Conservation (phyloP, 2,888 invertebrate genomes). For the Epiblema foenella region DNA sequence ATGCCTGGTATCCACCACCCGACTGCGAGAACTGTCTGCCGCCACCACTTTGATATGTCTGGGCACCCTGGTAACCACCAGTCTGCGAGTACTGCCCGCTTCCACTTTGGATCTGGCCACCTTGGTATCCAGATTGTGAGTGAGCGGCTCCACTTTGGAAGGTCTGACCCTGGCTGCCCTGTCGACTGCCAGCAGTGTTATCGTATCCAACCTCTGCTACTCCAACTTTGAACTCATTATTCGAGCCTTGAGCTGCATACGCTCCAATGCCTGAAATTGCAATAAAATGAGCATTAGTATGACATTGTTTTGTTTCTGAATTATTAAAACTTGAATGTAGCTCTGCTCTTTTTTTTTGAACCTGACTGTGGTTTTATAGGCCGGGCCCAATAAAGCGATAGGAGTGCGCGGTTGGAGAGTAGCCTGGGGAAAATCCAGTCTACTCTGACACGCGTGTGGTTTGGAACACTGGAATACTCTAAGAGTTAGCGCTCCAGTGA, state of each 20-base stretch:
- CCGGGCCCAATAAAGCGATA: too few relatives aligned
- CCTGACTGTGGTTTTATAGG: too few relatives aligned
- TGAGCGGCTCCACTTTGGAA: too few relatives aligned
- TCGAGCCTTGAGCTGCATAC: conserved; percentile 70
- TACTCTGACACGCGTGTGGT: too few relatives aligned
- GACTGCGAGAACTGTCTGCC: conserved; percentile 19
- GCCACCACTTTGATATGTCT: neutral
- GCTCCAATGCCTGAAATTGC: conserved; percentile 59
- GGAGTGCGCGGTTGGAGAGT: too few relatives aligned
- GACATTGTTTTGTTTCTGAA: too few relatives aligned
- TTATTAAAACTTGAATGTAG: too few relatives aligned
- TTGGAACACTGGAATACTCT: too few relatives aligned
- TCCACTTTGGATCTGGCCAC: conserved; percentile 15
- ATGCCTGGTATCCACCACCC: conserved; percentile 28
- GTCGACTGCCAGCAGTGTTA: conserved; percentile 19
- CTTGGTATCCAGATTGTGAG: neutral
- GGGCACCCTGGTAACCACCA: neutral
- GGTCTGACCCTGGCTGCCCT: conserved; percentile 28
- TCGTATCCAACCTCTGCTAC: conserved; percentile 62
- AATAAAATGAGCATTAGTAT: neutral
- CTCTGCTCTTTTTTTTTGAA: too few relatives aligned
- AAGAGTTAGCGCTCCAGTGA: too few relatives aligned
- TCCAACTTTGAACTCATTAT: conserved; percentile 75
- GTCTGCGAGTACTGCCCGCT: conserved; percentile 9
- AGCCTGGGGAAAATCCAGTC: too few relatives aligned